Percentiles rank a stretch among this genome's conserved stretches.
These are phyloP conservation scores for Pherbina coryleti DNA, from an alignment of 2,888 invertebrate species.

Conservation along the genomic window DNA sequence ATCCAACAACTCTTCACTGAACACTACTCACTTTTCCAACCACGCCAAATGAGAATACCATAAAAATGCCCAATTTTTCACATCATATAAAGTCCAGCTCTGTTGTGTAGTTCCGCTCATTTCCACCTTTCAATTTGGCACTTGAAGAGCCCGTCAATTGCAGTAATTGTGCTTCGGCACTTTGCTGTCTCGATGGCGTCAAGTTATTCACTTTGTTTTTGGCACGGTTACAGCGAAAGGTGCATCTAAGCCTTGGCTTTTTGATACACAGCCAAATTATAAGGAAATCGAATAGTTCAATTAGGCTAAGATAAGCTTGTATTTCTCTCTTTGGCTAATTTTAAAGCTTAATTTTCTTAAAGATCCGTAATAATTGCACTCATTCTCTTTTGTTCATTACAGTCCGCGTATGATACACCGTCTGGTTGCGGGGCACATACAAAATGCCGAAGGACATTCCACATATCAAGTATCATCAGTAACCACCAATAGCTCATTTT, in stretches of 20 bases:
- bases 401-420: conserved; percentile 75
- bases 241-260: background rate
- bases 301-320: background rate
- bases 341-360: background rate
- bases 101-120: background rate
- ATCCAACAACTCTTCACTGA: too few species aligned
- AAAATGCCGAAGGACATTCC: conserved; percentile 63
- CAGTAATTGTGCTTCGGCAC: background rate
- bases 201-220: background rate
- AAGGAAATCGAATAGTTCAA: background rate
- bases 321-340: background rate
- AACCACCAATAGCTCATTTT: conserved; percentile 55
- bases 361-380: background rate
- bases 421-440: conserved; percentile 78
- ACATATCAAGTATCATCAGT: conserved; percentile 61
- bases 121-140: background rate
- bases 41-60: too few species aligned
- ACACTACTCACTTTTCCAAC: too few species aligned
- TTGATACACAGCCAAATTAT: background rate
- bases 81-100: background rate
- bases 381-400: conserved; percentile 41
- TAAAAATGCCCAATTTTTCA: too few species aligned
- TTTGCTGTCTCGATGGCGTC: background rate
- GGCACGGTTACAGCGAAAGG: conserved; percentile 20
- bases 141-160: background rate